Evolutionary conservation across 1,140 invertebrate species (phyloP), one percentile per base, ranked within the genome.

Genomic region (Dermatophagoides farinae): DNA sequence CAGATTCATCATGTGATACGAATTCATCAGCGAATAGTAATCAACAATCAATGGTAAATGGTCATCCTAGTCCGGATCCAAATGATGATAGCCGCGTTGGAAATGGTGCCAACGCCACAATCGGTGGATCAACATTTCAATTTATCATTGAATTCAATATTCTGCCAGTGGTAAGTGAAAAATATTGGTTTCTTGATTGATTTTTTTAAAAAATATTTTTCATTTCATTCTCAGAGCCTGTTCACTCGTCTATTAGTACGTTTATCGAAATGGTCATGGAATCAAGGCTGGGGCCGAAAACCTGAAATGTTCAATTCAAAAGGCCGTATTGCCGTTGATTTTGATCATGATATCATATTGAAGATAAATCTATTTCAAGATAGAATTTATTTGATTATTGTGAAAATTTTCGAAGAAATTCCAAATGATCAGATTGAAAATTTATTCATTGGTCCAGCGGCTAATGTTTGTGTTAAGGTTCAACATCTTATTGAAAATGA

Each of bases 401-500:
- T 61, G 4, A 63, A 63, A 51, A 63, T 63, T 23, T 63, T 50
- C 22, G 61, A 62, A 50, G 46, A 43, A 49, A n/a, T 61, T 8
- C 57, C 53, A 50, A 52, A 60, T n/a, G 61, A 62, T 60, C 57
- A 61, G 47, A 60, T 60, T 52, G 57, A 61, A 40, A 60, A 46
- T 22, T 14, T 60, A 41, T 63, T 38, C 18, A 39, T 57, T 25
- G 62, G 39, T 46, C 59, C 37, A 46, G 61, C 60, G 57, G 44
- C 52, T 60, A 64, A 67, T 57, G 60, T 66, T 46, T 67, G 66
- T 47, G 64, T 63, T n/a, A 67, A 67, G 57, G 70, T 74, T n/a
- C 68, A 73, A 6, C 71, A 75, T 62, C 70, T 75, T 46, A 62
- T 76, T 18, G 74, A 76, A 61, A 68, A 65, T 8, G 69, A 70